Evolutionary conservation across 2,797 vertebrate genomes (phyloP), one percentile per base, ranked within the genome.

Genomic region (Halcyon badia): DNA sequence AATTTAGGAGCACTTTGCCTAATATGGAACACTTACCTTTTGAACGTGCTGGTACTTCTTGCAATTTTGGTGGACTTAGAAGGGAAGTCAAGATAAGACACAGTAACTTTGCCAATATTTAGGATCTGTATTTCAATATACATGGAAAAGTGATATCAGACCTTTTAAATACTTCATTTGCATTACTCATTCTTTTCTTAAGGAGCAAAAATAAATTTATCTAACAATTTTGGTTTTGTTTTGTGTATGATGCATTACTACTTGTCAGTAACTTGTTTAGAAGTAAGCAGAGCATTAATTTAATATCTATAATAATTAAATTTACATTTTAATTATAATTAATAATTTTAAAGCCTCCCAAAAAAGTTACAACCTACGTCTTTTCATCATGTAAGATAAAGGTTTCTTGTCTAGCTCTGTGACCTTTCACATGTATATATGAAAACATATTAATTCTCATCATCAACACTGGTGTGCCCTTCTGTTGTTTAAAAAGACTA

Each of bases 41-140:
- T 76, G 33, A 83, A 75, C 17, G 12, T 14, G 14, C 16, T 49
- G 35, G 31, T 28, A 41, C 81, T 86, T 57, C 70, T 64, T 48
- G 91, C 49, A 56, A 49, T 48, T 65, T 89, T 57, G 11, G 96
- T 87, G 69, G 98, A 98, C 65, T 80, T 94, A 66, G 87, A 94
- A 79, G 98, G 89, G 76, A 98, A 98, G 24, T 95, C 92, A 57
- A 96, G 70, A 89, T 97, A 98, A 0, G 97, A 96, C 19, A 98
- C 71, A 0, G 90, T 61, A 24, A 94, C 96, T 28, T 94, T 71
- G 48, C 62, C 69, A 44, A n/a, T 97, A 80, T 96, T 93, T 16
- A 96, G 97, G 90, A 97, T 90, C 98, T 98, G 20, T 20, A 28
- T 93, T 91, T 93, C 75, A 91, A 60, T 51, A 66, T 9, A 86